Evolutionary conservation across 2,797 vertebrate genomes (phyloP), one percentile per base, ranked within the genome.

Genomic region (Epinephelus coioides): DNA sequence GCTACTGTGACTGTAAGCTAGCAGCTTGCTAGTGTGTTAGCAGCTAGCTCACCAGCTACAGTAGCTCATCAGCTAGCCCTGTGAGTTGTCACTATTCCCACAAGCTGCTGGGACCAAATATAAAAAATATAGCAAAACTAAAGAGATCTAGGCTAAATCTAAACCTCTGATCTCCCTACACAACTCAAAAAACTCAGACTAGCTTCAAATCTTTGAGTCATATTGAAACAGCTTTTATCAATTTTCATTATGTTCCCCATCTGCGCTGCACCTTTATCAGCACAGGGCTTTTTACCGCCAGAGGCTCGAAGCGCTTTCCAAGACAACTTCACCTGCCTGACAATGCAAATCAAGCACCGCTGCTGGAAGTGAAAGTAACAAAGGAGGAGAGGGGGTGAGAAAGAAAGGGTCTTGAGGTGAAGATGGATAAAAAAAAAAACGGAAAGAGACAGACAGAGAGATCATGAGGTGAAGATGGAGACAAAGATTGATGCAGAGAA

Each of bases 401-500:
- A 47, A 44, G 49, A 49, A 49, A n/a, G 75, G 51, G 27, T 44
- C 65, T 4, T 44, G 10, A 6, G 59, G 15, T 56, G 55, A 47
- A 44, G 71, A 78, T 50, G 34, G 46, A 81, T 64, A 47, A 64
- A 57, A 21, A 57, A 21, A 21, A 49, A 69, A 17, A 53, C 51
- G 76, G 40, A 11, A 43, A 43, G 55, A 76, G 50, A 69, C 38
- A 59, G 76, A 76, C 15, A 12, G 38, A 43, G 63, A 69, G 83
- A 79, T 86, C 79, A 61, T 59, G 76, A 87, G 79, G 80, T 86
- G 82, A 84, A 92, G 85, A 88, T 76, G 77, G 78, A 85, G 83
- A 81, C 69, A 63, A 47, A 89, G 81, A 92, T 89, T 70, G 85
- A 34, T 34, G 34, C 65, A 60, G 83, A 87, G 80, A 84, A 65